Base-by-base conservation (phyloP, 2,888 invertebrate genomes). In the Ceratothoa steindachneri region DNA sequence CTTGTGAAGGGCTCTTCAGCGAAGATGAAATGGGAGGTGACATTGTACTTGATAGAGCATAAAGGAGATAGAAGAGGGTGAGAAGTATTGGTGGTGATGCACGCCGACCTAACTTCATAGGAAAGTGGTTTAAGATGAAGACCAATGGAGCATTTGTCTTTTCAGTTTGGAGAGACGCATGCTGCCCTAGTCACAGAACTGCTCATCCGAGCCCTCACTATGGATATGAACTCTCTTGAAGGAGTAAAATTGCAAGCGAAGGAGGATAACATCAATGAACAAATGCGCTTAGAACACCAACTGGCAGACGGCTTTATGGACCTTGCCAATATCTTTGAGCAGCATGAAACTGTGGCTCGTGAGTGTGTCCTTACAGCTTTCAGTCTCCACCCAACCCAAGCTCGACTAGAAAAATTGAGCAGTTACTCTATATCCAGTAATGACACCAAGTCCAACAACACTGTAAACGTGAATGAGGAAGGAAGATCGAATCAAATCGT, bases 281-380 rank as follows among this genome's bases (percentile, higher is more conserved):
- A 72, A 12, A 70, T 71, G 19, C 27, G 67, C 19, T 85, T 87
- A 0, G 87, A 82, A 86, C 86, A 82, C 83, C 87, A 82, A 30
- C 84, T 90, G 30, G 86, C 89, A 4, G 83, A 84, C 76, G 89
- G 89, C 84, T 90, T 91, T 84, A 84, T 88, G 5, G 87, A 88
- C 80, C 84, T 92, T 65, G 90, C 90, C 0, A 85, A 87, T 67
- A 83, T 89, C 64, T 85, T 91, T 51, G 84, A 87, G 27, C 86
- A 86, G 71, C 88, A 90, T 82, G 84, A 87, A 27, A 87, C 89
- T 22, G 87, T 91, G 30, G 87, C 88, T 67, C 86, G 89, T 81
- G 92, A 92, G 85, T 91, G 91, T 82, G 85, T 89, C 0, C 86
- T 92, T 53, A 91, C 92, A 0, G 90, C 91, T 0, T 92, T 92